phyloP scores from a whole-genome alignment of 2,113 vertebrate species.

The Prochilodus magdalenae region DNA sequence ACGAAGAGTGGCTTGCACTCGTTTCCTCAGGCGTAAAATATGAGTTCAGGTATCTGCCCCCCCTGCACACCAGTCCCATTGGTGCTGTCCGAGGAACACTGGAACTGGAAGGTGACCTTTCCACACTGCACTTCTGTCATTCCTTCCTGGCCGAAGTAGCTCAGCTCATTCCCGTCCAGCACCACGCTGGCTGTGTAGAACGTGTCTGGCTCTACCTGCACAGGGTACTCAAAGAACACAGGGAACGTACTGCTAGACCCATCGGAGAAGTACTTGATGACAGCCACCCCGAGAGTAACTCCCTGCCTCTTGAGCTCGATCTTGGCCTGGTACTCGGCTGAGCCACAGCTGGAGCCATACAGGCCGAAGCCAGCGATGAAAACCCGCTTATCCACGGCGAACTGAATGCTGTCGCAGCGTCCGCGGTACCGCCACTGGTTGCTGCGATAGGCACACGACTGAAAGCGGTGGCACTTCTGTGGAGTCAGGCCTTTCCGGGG shows the following conservation, averaged over 20 bases:
- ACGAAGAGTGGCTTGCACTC: not conserved
- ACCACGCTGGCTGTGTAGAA: conserved; percentile 98
- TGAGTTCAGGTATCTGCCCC: conserved; percentile 96
- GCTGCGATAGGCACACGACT: conserved; percentile 97
- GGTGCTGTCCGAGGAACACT: conserved; percentile 98
- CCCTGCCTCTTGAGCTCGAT: conserved; percentile 97
- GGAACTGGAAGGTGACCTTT: conserved; percentile 97
- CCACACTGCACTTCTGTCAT: conserved; percentile 99
- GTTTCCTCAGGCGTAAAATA: conserved; percentile 92
- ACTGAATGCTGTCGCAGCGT: conserved; percentile 98
- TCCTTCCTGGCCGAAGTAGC: conserved; percentile 98
- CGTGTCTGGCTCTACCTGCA: conserved; percentile 96
- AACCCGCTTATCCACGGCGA: conserved; percentile 92
- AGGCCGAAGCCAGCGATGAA: conserved; percentile 96
- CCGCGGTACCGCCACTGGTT: conserved; percentile 98
- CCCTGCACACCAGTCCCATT: conserved; percentile 98
- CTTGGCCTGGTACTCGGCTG: conserved; percentile 93
- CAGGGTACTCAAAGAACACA: conserved; percentile 93
- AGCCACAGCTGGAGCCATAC: conserved; percentile 96
- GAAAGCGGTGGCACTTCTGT: conserved; percentile 95
- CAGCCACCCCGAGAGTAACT: conserved; percentile 85
- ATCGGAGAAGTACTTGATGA: conserved; percentile 96
- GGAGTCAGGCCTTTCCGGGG: conserved; percentile 89
- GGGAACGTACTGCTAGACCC: conserved; percentile 96
- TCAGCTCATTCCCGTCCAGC: conserved; percentile 95